Evolutionary conservation across 2,888 invertebrate species (phyloP), one percentile per base, ranked within the genome.

Genomic region (Phyto melanocephala): DNA sequence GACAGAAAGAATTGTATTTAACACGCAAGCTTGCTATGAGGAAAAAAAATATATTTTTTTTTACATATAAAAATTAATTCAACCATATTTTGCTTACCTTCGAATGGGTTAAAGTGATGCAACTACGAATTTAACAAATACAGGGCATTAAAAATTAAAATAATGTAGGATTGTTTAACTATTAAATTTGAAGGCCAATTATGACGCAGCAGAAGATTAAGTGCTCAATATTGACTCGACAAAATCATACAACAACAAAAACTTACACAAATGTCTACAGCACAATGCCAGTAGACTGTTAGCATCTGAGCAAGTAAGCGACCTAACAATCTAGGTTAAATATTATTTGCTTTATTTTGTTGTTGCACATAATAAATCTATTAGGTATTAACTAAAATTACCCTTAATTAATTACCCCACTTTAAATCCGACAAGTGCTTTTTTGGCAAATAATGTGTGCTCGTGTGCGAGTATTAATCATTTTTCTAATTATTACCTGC

Each of bases 1-100:
- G 78, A 81, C 81, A 81, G 72, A 56, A 68, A 33, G 54, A 81
- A 74, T 81, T 78, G 78, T 78, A 68, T 77, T 63, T 28, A 63
- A 47, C 81, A 81, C 81, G 81, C 81, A 81, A 78, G 24, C 45
- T 37, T 47, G 24, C 63, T 56, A 47, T 65, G 13, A 54, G 63
- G 54, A 54, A 24, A 63, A 54, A n/a, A 52, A 42, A 54, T 24
- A 52, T 24, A n/a, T n/a, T n/a, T n/a, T n/a, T n/a, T n/a, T n/a
- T n/a, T n/a, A n/a, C n/a, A 15, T 47, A 8, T 2, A 47, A 47
- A 47, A 47, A 37, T 22, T 20, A 40, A 37, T 2, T 24, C 13
- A 17, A 22, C 50, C 62, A 72, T 62, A 42, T 52, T 42, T 42
- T n/a, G n/a, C n/a, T n/a, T 35, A 24, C 28, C 20, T 50, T 50